Evolutionary conservation across 2,888 invertebrate genomes (phyloP).

Genomic region (Drosophila setosimentum): DNA sequence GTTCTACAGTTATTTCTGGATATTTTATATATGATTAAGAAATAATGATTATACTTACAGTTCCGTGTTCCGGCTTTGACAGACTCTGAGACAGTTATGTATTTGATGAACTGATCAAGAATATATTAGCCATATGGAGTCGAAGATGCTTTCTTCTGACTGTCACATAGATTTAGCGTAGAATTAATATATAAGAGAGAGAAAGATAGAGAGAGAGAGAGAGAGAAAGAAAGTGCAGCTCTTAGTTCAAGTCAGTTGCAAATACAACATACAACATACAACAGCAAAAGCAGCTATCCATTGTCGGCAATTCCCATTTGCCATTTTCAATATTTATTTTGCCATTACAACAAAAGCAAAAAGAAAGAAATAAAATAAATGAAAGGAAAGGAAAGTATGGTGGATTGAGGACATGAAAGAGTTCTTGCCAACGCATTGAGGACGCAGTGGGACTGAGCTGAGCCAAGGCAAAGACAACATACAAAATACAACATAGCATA

Average conservation of each 20-base stretch:
- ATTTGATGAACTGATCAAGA: too few species aligned
- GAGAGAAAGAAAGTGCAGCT: background rate
- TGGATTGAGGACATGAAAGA: constrained; percentile 11
- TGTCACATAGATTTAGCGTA: background rate
- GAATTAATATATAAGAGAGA: background rate
- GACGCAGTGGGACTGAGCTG: constrained; percentile 42
- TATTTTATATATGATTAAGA: too few species aligned
- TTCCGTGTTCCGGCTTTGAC: too few species aligned
- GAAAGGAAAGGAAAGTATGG: constrained; percentile 9
- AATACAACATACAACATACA: constrained; percentile 4
- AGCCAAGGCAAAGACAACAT: constrained; percentile 46
- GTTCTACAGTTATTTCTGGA: too few species aligned
- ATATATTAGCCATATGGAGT: background rate
- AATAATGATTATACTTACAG: too few species aligned
- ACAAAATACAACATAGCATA: constrained; percentile 59
- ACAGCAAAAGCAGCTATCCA: constrained; percentile 31
- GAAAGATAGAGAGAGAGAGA: background rate
- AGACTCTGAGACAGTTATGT: too few species aligned
- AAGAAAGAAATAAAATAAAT: constrained; percentile 1
- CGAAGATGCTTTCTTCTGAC: background rate
- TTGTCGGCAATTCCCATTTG: constrained; percentile 77
- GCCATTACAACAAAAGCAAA: constrained; percentile 48
- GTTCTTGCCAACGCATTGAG: constrained; percentile 36
- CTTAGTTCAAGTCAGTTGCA: constrained; percentile 21
- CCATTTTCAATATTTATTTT: constrained; percentile 78